Evolutionary conservation across 1,140 invertebrate genomes (phyloP), one percentile per base, ranked within the genome.

Genomic region (Samia ricini): DNA sequence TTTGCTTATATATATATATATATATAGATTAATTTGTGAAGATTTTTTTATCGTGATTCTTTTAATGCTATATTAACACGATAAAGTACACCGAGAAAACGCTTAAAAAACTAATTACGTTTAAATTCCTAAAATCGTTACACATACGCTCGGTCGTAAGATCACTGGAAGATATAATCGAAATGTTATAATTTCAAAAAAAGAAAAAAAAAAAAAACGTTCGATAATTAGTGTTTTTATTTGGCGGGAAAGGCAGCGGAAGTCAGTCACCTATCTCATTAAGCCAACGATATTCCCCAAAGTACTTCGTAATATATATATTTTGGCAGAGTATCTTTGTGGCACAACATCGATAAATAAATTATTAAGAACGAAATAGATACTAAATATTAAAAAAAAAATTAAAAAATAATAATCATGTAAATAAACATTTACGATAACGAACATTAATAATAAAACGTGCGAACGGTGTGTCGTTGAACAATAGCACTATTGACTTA

Each of bases 301-400:
- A 42, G 33, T 42, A 42, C 10, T 42, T 42, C 33, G 33, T 42
- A 42, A 42, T 12, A 15, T n/a, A 69, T 71, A 63, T 89, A 89
- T 85, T 91, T 91, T 91, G 88, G 89, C 89, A 91, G 88, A 91
- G 85, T 89, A 89, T 85, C 85, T 88, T 85, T 90, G 89, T 91
- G 89, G 89, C 89, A 91, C 89, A 89, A 88, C 87, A 86, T 88
- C 75, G 83, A 89, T 87, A 90, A 91, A 89, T 89, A 81, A 90
- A 88, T n/a, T n/a, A n/a, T n/a, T n/a, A n/a, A n/a, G n/a, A 83
- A 79, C 85, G 74, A 85, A 90, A n/a, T n/a, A n/a, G n/a, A n/a
- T n/a, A n/a, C n/a, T n/a, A n/a, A n/a, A n/a, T n/a, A n/a, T n/a
- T n/a, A n/a, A n/a, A n/a, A n/a, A n/a, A n/a, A n/a, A n/a, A n/a